Conservation (phyloP, 1,140 invertebrate species). For the Proctacanthus coquilletti region DNA sequence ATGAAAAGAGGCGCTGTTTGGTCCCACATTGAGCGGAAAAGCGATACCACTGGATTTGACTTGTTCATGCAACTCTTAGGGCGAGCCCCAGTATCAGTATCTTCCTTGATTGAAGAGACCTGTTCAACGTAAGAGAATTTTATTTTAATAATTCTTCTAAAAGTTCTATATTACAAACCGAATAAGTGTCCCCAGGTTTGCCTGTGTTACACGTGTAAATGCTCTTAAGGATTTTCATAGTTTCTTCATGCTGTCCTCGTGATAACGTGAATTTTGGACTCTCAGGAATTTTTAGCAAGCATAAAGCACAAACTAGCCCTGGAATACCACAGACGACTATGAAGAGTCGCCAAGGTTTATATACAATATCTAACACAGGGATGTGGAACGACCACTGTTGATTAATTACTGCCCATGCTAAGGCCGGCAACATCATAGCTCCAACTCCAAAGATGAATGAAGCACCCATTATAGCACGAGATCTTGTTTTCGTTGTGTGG, state of each 20-base stretch:
- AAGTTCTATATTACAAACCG: neutral
- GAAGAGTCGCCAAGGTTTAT: conserved; percentile 14
- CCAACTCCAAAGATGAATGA: conserved; percentile 12
- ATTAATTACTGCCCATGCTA: conserved; percentile 12
- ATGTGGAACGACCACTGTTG: conserved; percentile 10
- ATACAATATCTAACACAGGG: conserved; percentile 8
- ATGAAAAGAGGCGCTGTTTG: conserved; percentile 29
- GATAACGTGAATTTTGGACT: conserved; percentile 57
- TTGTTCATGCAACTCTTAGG: neutral
- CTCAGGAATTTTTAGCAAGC: conserved; percentile 42
- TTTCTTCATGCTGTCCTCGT: conserved; percentile 38
- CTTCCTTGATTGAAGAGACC: neutral
- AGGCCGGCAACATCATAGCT: conserved; percentile 9
- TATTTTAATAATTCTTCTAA: neutral
- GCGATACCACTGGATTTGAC: neutral
- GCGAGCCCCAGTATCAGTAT: neutral
- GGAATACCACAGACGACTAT: conserved; percentile 11
- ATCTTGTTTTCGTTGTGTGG: conserved; percentile 9
- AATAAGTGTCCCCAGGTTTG: conserved; percentile 10
- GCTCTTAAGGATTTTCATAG: conserved; percentile 37
- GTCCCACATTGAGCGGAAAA: conserved; percentile 14
- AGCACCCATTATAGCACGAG: conserved; percentile 12
- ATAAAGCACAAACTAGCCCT: conserved; percentile 13
- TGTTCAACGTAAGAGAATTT: neutral
- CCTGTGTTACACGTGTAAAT: conserved; percentile 44